Evolutionary conservation across 1,140 invertebrate genomes (phyloP), one percentile per base, ranked within the genome.

Genomic region (Eumeta japonica): DNA sequence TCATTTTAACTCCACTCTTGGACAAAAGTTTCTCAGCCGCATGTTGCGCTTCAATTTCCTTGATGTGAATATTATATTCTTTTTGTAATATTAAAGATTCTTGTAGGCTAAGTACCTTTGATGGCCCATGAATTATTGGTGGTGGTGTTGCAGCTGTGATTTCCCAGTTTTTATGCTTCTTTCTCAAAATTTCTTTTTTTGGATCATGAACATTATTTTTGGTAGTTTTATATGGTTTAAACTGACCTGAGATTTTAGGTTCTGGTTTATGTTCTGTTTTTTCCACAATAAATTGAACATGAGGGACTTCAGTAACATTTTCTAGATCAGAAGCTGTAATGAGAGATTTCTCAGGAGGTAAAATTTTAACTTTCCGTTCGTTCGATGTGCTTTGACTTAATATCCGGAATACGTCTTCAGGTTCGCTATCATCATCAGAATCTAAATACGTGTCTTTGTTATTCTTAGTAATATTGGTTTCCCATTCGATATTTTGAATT

Each of bases 81-180:
- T 75, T 74, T 50, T 84, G 80, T 14, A 84, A 55, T 38, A 65
- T 66, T 7, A 85, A 52, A 7, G 81, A 83, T 46, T 84, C 81
- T 45, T 77, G 72, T 27, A 85, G 55, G 37, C 50, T 72, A 34
- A 85, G 56, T 17, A 70, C 39, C 62, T 83, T 80, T 3, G 65
- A 67, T 37, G 79, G 70, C 38, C 75, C 79, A 50, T 82, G 76
- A 33, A 81, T 46, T 39, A 75, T 76, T 0, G 76, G 75, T 4
- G 80, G 80, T 10, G 79, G 85, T n/a, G 85, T 86, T 10, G 85
- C 85, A 20, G 85, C 81, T 2, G 84, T 86, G 2, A 82, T 61
- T 62, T 87, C 85, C 83, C 84, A 86, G 52, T 82, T 48, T 58
- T 81, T 81, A 32, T 76, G 44, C 30, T 74, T 77, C 40, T 81